These are phyloP conservation scores for Apis mellifera DNA, from an alignment of 1,140 invertebrate species.

Conservation along the genomic window DNA sequence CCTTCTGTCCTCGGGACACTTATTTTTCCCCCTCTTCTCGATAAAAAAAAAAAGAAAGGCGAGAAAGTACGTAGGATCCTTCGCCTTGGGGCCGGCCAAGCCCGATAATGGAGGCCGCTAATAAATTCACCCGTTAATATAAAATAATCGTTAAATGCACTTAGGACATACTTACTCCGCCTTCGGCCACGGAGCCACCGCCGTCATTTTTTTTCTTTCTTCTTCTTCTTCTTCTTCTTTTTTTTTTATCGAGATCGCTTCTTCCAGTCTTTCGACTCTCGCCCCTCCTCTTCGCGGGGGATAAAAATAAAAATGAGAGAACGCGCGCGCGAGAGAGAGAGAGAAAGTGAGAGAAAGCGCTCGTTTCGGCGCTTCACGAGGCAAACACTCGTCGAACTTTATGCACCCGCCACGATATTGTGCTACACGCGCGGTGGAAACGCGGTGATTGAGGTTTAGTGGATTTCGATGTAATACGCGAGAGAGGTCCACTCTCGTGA, in stretches of 20 bases:
- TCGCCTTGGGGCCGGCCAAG: conserved; percentile 66
- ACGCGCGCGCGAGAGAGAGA: too few relatives aligned
- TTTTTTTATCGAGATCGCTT: conserved; percentile 76
- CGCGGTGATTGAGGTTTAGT: conserved; percentile 22
- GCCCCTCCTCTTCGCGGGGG: background rate
- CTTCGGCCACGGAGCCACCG: conserved; percentile 68
- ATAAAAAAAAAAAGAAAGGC: conserved; percentile 54
- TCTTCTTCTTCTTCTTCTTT: too few relatives aligned
- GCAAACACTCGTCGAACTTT: background rate
- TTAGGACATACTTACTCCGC: conserved; percentile 77
- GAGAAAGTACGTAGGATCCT: conserved; percentile 58
- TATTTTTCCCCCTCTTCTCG: conserved; percentile 28
- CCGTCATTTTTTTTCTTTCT: conserved; percentile 54
- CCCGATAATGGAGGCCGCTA: conserved; percentile 78
- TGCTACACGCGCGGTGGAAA: background rate
- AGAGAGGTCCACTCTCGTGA: background rate
- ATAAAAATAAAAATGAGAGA: too few relatives aligned
- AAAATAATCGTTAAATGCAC: conserved; percentile 82
- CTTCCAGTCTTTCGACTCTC: conserved; percentile 44
- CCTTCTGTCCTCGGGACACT: conserved; percentile 3
- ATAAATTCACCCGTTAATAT: conserved; percentile 80
- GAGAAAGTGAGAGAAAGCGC: too few relatives aligned
- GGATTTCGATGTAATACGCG: conserved; percentile 23
- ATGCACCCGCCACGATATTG: conserved; percentile 10
- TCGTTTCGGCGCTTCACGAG: background rate